Evolutionary conservation across 2,797 vertebrate species (phyloP), one percentile per base, ranked within the genome.

Genomic region (Rhinogobio ventralis): DNA sequence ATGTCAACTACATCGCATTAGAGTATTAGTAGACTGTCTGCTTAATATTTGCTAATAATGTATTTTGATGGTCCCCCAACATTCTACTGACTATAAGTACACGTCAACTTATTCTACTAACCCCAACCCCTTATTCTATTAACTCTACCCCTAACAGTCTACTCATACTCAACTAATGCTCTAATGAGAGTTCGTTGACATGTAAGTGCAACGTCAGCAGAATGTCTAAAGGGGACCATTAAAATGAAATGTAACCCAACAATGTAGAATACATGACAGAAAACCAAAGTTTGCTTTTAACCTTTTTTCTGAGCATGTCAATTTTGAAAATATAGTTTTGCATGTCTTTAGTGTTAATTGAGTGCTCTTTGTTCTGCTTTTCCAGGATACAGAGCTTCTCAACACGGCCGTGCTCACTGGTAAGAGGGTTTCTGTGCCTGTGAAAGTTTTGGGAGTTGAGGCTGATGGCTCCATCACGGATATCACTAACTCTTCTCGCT

Each of bases 321-420:
- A 11, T 77, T 77, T 60, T 57, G 20, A 57, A 76, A 74, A 74
- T 53, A 5, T 74, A 53, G 46, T 76, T 76, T 57, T 39, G 4
- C 73, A 76, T 0, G 14, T 55, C 13, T 76, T 20, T 46, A 55
- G 17, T 33, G 60, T 10, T 66, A 49, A 79, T 2, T 14, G 1
- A 66, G 28, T 66, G 10, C 7, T 79, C 11, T 49, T 62, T 66
- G 6, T 39, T 33, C 14, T 57, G 42, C 9, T 57, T 74, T 80
- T 64, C 1, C 93, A 99, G 98, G 96, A 96, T 88, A 93, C 92
- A 0, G 97, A 98, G 78, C 91, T 99, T n/a, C 91, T 99, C 87
- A 99, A 98, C 87, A 98, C 97, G 0, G 98, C 97, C 0, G 92
- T 97, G 42, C 94, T 99, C 83, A 99, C 97, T 0, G 97, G 97